Base-by-base conservation (phyloP, 2,113 vertebrate species). In the Plestiodon gilberti region DNA sequence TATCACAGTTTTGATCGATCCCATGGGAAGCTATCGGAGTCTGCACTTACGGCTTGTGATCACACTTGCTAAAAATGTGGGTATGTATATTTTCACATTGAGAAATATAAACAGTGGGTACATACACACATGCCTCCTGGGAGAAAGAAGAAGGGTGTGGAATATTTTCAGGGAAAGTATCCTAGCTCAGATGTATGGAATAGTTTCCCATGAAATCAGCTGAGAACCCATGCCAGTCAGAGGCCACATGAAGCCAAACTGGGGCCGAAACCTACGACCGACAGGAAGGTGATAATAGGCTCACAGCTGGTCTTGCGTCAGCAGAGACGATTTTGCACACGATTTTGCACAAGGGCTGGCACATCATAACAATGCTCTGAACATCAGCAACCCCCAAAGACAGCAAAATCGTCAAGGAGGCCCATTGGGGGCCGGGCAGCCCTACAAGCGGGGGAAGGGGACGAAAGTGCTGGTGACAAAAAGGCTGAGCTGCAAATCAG, bases 51-150 rank as follows among this genome's bases (percentile, higher is more conserved):
- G 14, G 64, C 14, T 28, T 67, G 79, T 48, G 30, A 69, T 40
- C 35, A 61, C 55, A 43, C 30, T 81, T 30, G 40, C 70, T 33
- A 65, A 78, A 52, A 11, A 3, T 83, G 17, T 1, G 7, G 22
- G 6, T 18, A 15, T 2, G 14, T 71, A 4, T 33, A 10, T 2
- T 25, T 71, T 73, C 38, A 81, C n/a, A 3, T 22, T 22, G 30
- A 15, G 35, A 25, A 20, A 0, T 0, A 7, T 83, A 11, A 7
- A 4, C 57, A 17, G 55, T 20, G 14, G 3, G 33, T 57, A 35
- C 1, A 57, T 0, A 38, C 18, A 0, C 2, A 4, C 70, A n/a
- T 59, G 25, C 13, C 2, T 64, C 13, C 33, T n/a, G 17, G 33
- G 57, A 65, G 84, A 74, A 3, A 1, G 28, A 3, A 1, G 28